phyloP scores from a whole-genome alignment of 2,888 invertebrate species.

The Pasiphila rectangulata region DNA sequence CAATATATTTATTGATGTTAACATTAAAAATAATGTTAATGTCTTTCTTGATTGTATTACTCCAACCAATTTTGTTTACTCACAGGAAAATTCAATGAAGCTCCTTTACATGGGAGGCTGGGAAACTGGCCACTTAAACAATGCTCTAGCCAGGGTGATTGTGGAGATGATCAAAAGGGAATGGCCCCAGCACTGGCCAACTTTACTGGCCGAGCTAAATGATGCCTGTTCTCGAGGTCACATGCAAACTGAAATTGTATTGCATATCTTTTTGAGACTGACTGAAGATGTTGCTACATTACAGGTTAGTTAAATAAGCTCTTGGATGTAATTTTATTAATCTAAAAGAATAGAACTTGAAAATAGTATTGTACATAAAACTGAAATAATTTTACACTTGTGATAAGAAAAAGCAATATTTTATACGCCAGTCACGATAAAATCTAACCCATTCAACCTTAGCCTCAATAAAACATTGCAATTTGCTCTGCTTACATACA shows the following conservation, averaged over 20 bases:
- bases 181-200: conserved; percentile 98
- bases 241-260: conserved; percentile 93
- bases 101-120: conserved; percentile 88
- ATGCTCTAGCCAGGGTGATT: conserved; percentile 92
- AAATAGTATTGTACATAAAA: too few relatives aligned
- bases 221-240: conserved; percentile 91
- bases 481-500: background rate
- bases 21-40: too few relatives aligned
- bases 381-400: too few relatives aligned
- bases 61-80: conserved; percentile 13
- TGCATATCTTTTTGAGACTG: conserved; percentile 92
- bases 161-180: conserved; percentile 98
- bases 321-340: background rate
- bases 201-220: conserved; percentile 89
- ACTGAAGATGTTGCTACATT: conserved; percentile 96
- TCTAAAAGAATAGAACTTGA: background rate
- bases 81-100: conserved; percentile 92
- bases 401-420: conserved; percentile 6
- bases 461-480: conserved; percentile 1
- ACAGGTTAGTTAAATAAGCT: conserved; percentile 77
- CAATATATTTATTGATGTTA: too few relatives aligned
- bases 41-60: background rate
- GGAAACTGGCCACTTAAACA: conserved; percentile 89
- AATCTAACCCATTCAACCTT: background rate
- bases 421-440: conserved; percentile 5